Conservation (phyloP, 2,113 vertebrate species). For the Todiramphus chloris region DNA sequence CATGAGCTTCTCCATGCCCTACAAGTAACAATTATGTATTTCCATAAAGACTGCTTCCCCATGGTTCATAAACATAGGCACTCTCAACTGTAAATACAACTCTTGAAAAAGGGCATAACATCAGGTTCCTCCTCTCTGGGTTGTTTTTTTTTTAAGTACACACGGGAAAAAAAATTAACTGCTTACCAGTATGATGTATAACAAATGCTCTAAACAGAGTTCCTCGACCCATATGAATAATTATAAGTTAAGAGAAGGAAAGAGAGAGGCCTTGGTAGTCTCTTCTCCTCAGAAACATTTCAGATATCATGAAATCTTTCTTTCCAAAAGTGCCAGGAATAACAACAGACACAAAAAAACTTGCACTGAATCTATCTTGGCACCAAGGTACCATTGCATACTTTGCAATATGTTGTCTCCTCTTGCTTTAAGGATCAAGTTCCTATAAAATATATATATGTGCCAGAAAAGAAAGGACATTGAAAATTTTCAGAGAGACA, state of each 20-base stretch:
- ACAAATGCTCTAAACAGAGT: background rate
- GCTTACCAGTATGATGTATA: background rate
- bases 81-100: background rate
- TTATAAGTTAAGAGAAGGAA: background rate
- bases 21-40: background rate
- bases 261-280: background rate
- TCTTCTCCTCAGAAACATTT: slow-evolving; percentile 37
- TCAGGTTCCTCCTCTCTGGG: background rate
- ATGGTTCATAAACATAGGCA: background rate
- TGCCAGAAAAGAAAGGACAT: background rate
- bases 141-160: background rate
- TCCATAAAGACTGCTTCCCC: background rate
- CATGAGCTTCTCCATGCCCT: background rate
- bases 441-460: background rate
- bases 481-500: background rate
- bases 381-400: background rate
- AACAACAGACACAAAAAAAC: background rate
- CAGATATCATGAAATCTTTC: slow-evolving; percentile 28
- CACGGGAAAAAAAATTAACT: background rate
- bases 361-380: background rate
- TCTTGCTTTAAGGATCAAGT: background rate
- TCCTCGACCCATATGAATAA: background rate
- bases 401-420: background rate
- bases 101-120: background rate
- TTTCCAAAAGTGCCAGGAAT: slow-evolving; percentile 6